A percentile compares a stretch with the other conserved stretches of the same genome.
Evolutionary conservation across 2,797 vertebrate species (phyloP).

Genomic region (Eulemur rubriventer): DNA sequence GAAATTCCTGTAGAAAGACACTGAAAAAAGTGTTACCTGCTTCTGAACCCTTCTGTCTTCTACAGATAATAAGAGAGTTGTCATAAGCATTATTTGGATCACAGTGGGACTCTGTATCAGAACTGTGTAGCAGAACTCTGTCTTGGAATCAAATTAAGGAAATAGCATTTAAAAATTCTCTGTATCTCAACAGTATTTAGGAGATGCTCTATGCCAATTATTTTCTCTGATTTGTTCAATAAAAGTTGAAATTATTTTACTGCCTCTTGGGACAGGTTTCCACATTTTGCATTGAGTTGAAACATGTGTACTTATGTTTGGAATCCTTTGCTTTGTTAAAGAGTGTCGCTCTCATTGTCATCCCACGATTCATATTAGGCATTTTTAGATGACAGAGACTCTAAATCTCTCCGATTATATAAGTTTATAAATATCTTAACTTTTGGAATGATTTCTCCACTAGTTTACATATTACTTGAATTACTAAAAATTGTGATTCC

Average conservation of each 20-base stretch:
- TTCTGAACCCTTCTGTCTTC: neutral
- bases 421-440: neutral
- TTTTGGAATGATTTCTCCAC: neutral
- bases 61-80: neutral
- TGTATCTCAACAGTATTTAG: neutral
- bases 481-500: neutral
- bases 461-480: neutral
- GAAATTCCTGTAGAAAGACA: neutral
- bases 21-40: neutral
- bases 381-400: neutral
- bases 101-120: neutral
- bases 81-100: conserved; percentile 9
- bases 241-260: conserved; percentile 6
- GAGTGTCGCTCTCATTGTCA: neutral
- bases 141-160: neutral
- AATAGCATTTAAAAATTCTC: neutral
- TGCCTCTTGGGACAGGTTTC: neutral
- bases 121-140: neutral
- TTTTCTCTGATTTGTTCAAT: neutral
- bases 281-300: neutral
- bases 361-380: neutral
- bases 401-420: neutral
- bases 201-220: neutral
- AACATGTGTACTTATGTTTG: neutral
- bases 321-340: neutral